Base-by-base conservation (phyloP, 2,797 vertebrate species). In the Enoplosus armatus region DNA sequence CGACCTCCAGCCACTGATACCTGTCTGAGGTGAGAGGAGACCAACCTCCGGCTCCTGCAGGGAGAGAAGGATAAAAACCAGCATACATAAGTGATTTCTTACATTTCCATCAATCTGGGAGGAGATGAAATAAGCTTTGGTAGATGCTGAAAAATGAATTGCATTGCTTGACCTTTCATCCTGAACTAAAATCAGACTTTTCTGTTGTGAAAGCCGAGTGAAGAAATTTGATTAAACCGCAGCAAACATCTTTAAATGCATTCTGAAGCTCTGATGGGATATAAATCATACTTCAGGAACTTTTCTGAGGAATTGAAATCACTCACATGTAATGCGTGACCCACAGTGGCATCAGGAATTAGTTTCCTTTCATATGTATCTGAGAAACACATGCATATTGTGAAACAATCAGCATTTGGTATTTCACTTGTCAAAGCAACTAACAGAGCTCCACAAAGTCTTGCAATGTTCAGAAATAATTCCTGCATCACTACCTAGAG, bases 1-100 rank as follows among this genome's bases (percentile, higher is more conserved):
- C 96, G 18, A 97, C 90, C 92, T 98, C 96, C 26, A 98, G 88
- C 97, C 97, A 98, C 82, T 96, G 96, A 43, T 95, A 94, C 51
- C 81, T 65, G 0, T 94, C 95, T 8, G 96, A 96, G 54, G 91
- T 89, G 88, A 93, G 84, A 0, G 97, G 97, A 35, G 96, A 95
- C 97, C 97, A 98, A 67, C 97, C 97, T 3, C 97, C 97, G 43
- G 93, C 92, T 70, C 88, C 88, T 90, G 75, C 24, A 90, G 27
- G 22, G 51, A 31, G 10, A 20, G n/a, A 35, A 11, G 7, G 31
- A 26, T 8, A 27, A 41, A 45, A 59, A 12, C 16, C 24, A 51
- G 41, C 69, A 48, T 5, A 26, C 22, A 26, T 56, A 2, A 54
- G 55, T 48, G 31, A 79, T 71, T 67, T 68, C 73, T 73, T 72